A percentile compares a stretch with the other conserved stretches of the same genome.
Evolutionary conservation across 2,797 vertebrate genomes (phyloP).

Genomic region (Sebastes minor): DNA sequence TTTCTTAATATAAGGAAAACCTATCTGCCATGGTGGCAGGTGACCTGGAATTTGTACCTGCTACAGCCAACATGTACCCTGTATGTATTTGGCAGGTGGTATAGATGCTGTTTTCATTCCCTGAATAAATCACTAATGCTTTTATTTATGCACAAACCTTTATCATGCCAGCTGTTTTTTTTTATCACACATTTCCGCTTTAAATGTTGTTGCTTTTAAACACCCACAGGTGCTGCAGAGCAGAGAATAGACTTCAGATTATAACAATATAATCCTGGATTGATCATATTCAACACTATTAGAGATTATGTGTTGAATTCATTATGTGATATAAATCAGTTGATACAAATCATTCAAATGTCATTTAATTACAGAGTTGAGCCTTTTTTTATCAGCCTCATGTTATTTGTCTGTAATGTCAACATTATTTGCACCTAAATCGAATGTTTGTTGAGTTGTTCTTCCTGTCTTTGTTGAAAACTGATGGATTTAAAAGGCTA

Average conservation of each 20-base stretch:
- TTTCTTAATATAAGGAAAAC: too few species aligned
- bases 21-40: too few species aligned
- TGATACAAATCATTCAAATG: background rate
- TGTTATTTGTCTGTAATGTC: background rate
- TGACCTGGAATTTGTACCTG: too few species aligned
- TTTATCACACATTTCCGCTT: background rate
- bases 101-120: too few species aligned
- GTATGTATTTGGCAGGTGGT: too few species aligned
- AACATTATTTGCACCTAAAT: background rate
- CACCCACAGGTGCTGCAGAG: background rate
- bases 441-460: background rate
- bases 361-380: background rate
- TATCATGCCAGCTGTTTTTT: background rate
- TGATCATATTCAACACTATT: background rate
- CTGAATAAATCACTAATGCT: background rate
- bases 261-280: background rate
- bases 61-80: too few species aligned
- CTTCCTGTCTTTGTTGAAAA: background rate
- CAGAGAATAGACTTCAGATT: background rate
- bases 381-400: too few species aligned
- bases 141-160: background rate
- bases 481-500: background rate
- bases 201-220: background rate
- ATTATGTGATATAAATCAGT: background rate
- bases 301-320: background rate